Evolutionary conservation across 2,888 invertebrate genomes (phyloP), one percentile per base, ranked within the genome.

Genomic region (Lasioglossum figueresi): DNA sequence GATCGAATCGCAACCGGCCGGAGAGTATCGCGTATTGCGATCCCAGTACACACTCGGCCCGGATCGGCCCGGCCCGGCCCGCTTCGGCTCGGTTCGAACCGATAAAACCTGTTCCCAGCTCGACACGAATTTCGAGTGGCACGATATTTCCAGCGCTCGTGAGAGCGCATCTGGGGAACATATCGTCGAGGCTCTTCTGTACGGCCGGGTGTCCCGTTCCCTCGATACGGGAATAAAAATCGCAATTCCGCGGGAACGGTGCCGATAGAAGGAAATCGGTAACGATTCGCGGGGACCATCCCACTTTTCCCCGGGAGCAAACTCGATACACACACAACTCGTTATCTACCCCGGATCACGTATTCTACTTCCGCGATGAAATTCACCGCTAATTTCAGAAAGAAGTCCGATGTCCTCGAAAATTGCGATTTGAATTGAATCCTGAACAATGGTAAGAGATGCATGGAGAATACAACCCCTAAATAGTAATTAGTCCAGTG

Each of bases 281-380:
- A 83, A 83, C 75, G 75, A 80, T 80, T 48, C 75, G 23, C 70
- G 37, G 34, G 48, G 31, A 2, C 63, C 31, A 63, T 34, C 10
- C 63, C 27, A 59, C 14, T 76, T 76, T 16, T 68, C 63, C 52
- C 48, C 43, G 14, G n/a, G 16, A 43, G 70, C 31, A 78, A 81
- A 86, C 85, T 76, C 85, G 81, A 79, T 85, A 80, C 72, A 72
- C 75, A 68, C 75, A 68, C 72, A 23, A 78, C 34, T 84, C 76
- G 75, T 71, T 63, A 31, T 27, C 63, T 6, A 59, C 27, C 31
- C 27, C 31, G 27, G 59, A 59, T 27, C 59, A 31, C 59, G 31
- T 31, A 68, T 34, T 34, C 66, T 10, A 68, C 10, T 68, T 68
- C 66, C 34, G 34, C 34, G 8, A 68, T 68, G 34, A 68, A 68